Conservation (phyloP, 2,888 invertebrate species). For the Epirrhoe tristata region DNA sequence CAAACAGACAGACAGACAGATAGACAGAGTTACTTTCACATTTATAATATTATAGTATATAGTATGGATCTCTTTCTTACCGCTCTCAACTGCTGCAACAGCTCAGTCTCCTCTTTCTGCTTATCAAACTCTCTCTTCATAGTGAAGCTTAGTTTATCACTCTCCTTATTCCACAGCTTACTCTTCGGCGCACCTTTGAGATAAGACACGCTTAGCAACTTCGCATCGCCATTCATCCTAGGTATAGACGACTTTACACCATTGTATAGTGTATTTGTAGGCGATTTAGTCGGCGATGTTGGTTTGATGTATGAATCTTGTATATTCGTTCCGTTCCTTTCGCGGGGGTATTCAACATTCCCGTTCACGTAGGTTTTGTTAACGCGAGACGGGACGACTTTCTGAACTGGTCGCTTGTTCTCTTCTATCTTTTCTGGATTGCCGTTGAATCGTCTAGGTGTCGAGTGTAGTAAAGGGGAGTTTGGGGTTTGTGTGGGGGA, state of each 20-base stretch:
- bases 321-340: constrained; percentile 5
- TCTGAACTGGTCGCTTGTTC: constrained; percentile 90
- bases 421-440: constrained; percentile 74
- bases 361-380: constrained; percentile 82
- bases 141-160: constrained; percentile 94
- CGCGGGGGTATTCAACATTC: constrained; percentile 66
- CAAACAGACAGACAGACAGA: too few species aligned
- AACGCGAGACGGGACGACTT: constrained; percentile 91
- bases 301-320: constrained; percentile 87
- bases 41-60: too few species aligned
- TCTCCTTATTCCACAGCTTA: constrained; percentile 91
- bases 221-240: constrained; percentile 74
- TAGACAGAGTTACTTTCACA: too few species aligned
- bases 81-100: constrained; percentile 92
- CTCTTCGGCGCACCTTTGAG: constrained; percentile 84
- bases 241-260: constrained; percentile 76
- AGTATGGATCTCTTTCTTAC: too few species aligned
- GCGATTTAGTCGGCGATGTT: constrained; percentile 87
- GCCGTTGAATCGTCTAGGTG: constrained; percentile 79
- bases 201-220: constrained; percentile 85
- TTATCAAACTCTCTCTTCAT: constrained; percentile 97
- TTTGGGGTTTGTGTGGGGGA: constrained; percentile 74
- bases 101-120: constrained; percentile 94
- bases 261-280: constrained; percentile 86
- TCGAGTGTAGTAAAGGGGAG: constrained; percentile 79